These are phyloP conservation scores for Parnassius glacialis DNA, from an alignment of 2,888 invertebrate species.

Conservation along the genomic window DNA sequence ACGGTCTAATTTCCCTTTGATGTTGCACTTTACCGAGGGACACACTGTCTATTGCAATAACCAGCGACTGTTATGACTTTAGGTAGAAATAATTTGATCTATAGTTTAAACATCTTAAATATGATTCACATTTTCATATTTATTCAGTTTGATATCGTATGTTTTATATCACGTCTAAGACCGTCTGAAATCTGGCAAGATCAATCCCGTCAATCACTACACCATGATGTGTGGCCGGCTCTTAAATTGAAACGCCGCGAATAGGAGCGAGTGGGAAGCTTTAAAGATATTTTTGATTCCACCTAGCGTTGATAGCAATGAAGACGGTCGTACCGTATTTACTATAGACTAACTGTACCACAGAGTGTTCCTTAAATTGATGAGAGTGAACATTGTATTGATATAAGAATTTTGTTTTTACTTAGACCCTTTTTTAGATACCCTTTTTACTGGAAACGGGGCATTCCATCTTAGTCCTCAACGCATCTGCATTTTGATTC, in stretches of 20 bases:
- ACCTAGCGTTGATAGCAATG: conserved; percentile 8
- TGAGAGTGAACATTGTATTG: too few relatives aligned
- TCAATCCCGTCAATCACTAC: conserved; percentile 20
- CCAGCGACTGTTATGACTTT: not conserved
- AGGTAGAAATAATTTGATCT: not conserved
- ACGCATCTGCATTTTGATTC: too few relatives aligned
- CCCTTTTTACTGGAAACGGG: too few relatives aligned
- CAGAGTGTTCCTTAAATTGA: not conserved
- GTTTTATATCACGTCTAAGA: conserved; percentile 3
- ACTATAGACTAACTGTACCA: not conserved
- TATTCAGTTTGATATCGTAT: not conserved
- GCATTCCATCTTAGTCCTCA: too few relatives aligned
- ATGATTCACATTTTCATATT: not conserved
- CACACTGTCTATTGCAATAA: too few relatives aligned
- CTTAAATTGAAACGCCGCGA: conserved; percentile 27
- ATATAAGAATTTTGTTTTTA: too few relatives aligned
- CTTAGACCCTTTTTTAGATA: too few relatives aligned
- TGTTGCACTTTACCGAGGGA: too few relatives aligned
- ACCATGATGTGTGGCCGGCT: conserved; percentile 12
- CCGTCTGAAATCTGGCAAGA: conserved; percentile 12
- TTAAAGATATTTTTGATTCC: conserved; percentile 17
- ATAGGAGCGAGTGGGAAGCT: conserved; percentile 26
- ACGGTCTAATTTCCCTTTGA: too few relatives aligned
- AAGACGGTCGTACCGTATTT: conserved; percentile 3
- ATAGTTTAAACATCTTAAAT: not conserved